Evolutionary conservation across 2,888 invertebrate species (phyloP), one percentile per base, ranked within the genome.

Genomic region (Scaptomyza cyrtandrae): DNA sequence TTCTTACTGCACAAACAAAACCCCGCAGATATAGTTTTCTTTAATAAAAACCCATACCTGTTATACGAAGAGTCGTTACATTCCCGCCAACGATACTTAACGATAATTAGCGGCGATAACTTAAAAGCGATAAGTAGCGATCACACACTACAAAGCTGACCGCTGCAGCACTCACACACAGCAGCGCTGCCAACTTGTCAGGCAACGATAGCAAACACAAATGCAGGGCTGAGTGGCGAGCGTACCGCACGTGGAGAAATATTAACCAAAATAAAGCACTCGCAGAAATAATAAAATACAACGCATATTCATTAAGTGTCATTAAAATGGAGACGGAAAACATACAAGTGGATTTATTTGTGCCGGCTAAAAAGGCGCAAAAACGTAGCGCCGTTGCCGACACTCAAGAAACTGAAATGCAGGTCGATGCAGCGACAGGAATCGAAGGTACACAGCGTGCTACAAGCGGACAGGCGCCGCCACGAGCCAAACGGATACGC

Each of bases 351-450:
- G 90, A 91, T 37, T 75, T 74, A 13, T 90, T 92, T 69, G 50
- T 87, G 50, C 88, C 89, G 0, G n/a, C 33, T 0, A 91, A 87
- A 45, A 89, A 82, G 45, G 84, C 86, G 0, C 84, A 86, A 43
- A 92, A 92, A 60, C 89, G 92, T 11, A 65, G 81, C 13, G 86
- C 86, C 9, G 69, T 79, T 9, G 39, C 49, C 0, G 62, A 48
- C 19, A 75, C 72, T 0, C 79, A 83, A 77, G 94, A 93, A 46
- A 93, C 93, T 70, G 92, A 91, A 55, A 95, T 95, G 95, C 94
- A 95, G 90, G 93, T 95, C 1, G 96, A 96, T 64, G 93, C 93
- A 61, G 93, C 94, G 33, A 95, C 94, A 86, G 95, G 94, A 3
- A 94, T 95, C 57, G 93, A 94, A 89, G 94, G 94, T 13, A 33